These are phyloP conservation scores for Tethya wilhelma DNA, from an alignment of 37 sponge, comb jelly and placozoan genomes.

Conservation along the genomic window DNA sequence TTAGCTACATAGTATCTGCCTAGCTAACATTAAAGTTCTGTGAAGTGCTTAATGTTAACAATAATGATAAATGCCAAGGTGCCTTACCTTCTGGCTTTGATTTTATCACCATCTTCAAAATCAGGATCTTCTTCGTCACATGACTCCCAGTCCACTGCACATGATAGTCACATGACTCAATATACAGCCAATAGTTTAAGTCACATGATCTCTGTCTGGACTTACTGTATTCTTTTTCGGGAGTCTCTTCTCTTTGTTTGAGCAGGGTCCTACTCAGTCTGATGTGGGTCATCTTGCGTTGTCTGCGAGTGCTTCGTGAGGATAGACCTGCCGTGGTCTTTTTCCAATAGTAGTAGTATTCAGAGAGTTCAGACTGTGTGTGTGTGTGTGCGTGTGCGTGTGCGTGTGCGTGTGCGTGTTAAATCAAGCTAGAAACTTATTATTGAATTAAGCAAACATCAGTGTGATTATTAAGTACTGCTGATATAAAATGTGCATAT, in stretches of 20 bases:
- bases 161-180: neutral
- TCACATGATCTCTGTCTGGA: neutral
- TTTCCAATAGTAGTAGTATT: slow-evolving; percentile 87
- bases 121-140: slow-evolving; percentile 66
- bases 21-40: too few species aligned
- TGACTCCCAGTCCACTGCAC: slow-evolving; percentile 64
- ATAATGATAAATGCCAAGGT: too few species aligned
- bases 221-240: slow-evolving; percentile 74
- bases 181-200: neutral
- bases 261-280: slow-evolving; percentile 40
- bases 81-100: neutral
- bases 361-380: slow-evolving; percentile 57
- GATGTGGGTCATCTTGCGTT: slow-evolving; percentile 70
- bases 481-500: too few species aligned
- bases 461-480: too few species aligned
- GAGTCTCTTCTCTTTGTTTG: slow-evolving; percentile 38
- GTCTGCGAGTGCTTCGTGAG: slow-evolving; percentile 67
- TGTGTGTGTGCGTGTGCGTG: neutral
- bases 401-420: neutral
- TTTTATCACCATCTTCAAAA: slow-evolving; percentile 20
- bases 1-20: too few species aligned
- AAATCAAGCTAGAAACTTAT: too few species aligned
- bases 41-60: too few species aligned
- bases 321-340: slow-evolving; percentile 77
- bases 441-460: too few species aligned